These are phyloP conservation scores for Bombus fervidus DNA, from an alignment of 1,140 invertebrate species.

Conservation along the genomic window DNA sequence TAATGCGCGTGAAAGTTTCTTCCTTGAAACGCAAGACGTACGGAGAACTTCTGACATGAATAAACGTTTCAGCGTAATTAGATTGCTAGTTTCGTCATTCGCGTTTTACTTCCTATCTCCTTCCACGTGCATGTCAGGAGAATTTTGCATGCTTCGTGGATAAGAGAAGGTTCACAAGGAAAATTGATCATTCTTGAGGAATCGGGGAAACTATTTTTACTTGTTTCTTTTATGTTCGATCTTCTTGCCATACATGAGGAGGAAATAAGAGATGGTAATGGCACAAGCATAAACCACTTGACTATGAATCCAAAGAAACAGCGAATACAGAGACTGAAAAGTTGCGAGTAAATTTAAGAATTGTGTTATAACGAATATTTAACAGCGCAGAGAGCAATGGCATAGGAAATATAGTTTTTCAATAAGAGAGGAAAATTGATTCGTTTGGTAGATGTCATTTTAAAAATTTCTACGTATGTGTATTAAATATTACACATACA, in stretches of 20 bases:
- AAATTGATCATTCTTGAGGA: not conserved
- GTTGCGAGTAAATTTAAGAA: not conserved
- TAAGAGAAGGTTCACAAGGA: not conserved
- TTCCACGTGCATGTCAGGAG: not conserved
- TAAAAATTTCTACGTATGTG: not conserved
- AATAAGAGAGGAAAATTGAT: not conserved
- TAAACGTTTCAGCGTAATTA: not conserved
- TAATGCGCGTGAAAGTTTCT: not conserved
- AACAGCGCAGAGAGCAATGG: not conserved
- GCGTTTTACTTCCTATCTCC: not conserved
- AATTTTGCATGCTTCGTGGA: not conserved
- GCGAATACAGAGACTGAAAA: not conserved
- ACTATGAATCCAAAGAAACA: not conserved
- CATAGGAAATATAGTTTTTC: not conserved
- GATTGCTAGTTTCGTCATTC: slow-evolving; percentile 24
- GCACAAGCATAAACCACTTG: not conserved
- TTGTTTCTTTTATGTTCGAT: not conserved
- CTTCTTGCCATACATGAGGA: not conserved
- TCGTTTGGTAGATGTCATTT: not conserved
- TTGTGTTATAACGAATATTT: not conserved
- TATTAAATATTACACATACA: no score
- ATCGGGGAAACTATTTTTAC: not conserved
- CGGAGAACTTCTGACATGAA: not conserved
- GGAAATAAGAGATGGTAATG: not conserved
- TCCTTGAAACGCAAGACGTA: not conserved